phyloP scores from a whole-genome alignment of 2,797 vertebrate species.

The Parotocinclus haroldoi region DNA sequence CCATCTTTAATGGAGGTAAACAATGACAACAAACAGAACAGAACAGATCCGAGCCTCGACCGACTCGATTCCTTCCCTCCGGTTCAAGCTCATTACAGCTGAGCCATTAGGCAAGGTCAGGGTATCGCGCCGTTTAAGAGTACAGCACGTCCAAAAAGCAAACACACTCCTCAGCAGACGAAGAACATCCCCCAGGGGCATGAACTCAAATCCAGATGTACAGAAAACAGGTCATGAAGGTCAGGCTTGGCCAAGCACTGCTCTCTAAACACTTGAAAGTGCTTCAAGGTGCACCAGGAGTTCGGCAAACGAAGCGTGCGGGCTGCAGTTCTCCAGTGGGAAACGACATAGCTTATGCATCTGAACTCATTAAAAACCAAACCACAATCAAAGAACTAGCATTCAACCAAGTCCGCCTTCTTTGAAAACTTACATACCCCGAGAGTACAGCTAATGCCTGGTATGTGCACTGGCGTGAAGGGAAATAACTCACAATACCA shows the following conservation, averaged over 20 bases:
- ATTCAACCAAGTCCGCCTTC: too few species aligned
- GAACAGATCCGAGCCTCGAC: background rate
- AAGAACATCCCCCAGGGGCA: conserved; percentile 16
- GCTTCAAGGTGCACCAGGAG: conserved; percentile 59
- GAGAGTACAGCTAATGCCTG: too few species aligned
- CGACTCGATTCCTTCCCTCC: background rate
- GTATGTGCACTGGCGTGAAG: too few species aligned
- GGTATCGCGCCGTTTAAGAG: conserved; percentile 21
- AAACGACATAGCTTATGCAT: too few species aligned
- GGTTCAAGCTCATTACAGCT: background rate
- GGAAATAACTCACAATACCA: too few species aligned
- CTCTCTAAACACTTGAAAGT: conserved; percentile 65
- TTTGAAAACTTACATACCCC: too few species aligned
- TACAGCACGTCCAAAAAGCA: conserved; percentile 1
- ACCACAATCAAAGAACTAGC: background rate
- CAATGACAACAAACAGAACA: background rate
- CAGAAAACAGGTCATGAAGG: conserved; percentile 65
- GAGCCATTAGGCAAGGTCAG: conserved; percentile 6
- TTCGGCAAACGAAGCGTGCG: conserved; percentile 49
- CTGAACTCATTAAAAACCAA: background rate
- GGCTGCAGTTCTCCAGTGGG: background rate
- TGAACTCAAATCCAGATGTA: conserved; percentile 64
- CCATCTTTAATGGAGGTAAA: conserved; percentile 15
- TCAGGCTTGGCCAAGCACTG: conserved; percentile 66
- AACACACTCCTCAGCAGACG: background rate